A percentile compares a stretch with the other conserved stretches of the same genome.
Evolutionary conservation across 2,113 vertebrate species (phyloP).

Genomic region (Andinoacara biseriatus): DNA sequence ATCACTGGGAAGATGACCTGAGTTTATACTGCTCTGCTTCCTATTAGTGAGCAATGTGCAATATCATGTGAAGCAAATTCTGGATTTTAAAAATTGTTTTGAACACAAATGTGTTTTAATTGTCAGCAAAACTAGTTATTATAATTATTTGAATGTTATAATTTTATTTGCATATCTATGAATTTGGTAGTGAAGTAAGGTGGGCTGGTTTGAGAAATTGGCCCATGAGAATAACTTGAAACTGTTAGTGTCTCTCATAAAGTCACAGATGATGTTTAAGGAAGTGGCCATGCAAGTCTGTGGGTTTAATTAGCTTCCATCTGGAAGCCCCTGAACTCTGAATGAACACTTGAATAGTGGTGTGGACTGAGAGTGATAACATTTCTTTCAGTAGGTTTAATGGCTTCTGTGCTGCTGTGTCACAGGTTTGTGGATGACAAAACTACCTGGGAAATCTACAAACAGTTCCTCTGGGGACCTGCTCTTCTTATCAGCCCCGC

Average conservation of each 20-base stretch:
- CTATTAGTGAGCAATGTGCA: conserved; percentile 16
- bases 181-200: background rate
- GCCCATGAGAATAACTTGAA: background rate
- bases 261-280: conserved; percentile 63
- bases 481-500: conserved; percentile 90
- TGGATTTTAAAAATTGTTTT: too few species aligned
- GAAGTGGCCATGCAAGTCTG: conserved; percentile 25
- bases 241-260: conserved; percentile 20
- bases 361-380: background rate
- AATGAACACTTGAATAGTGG: conserved; percentile 43
- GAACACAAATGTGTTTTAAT: too few species aligned
- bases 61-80: background rate
- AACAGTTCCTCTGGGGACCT: conserved; percentile 92
- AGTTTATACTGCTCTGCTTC: conserved; percentile 11
- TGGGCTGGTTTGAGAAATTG: background rate
- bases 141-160: too few species aligned
- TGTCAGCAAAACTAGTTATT: too few species aligned
- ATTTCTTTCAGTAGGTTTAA: background rate
- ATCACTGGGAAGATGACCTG: conserved; percentile 18
- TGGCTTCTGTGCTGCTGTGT: conserved; percentile 5
- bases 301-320: conserved; percentile 54
- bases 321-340: conserved; percentile 48
- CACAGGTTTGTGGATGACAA: conserved; percentile 86
- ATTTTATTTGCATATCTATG: background rate
- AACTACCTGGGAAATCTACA: conserved; percentile 84